Evolutionary conservation across 2,888 invertebrate genomes (phyloP), one percentile per base, ranked within the genome.

Genomic region (Drosophila aldrichi): DNA sequence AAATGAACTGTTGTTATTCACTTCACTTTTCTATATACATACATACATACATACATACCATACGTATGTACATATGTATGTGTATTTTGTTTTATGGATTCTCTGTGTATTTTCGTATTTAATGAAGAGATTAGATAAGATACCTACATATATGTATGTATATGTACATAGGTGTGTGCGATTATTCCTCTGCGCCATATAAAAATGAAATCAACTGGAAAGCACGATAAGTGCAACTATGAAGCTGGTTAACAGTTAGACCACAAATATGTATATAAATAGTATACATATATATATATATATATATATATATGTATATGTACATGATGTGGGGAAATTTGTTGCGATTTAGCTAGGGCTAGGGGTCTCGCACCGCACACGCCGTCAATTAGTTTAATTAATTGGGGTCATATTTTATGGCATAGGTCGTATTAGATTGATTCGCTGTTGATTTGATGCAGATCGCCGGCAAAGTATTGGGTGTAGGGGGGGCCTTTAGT

Each of bases 81-180:
- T 32, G 59, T 60, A 61, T 76, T 68, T 77, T 58, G 66, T 80
- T 81, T 86, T 86, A 88, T 82, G 80, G 76, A n/a, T 16, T 36
- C 16, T 20, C n/a, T 6, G 12, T 66, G 81, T 77, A 74, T 83
- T 82, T 83, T 83, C 54, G 63, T 79, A 83, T 84, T 88, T 80
- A 86, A 73, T 88, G 79, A 86, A 75, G 73, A 75, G 86, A 86
- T 86, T 81, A 86, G 86, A 86, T 86, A 88, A 86, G 87, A 68
- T 74, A 25, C 7, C 5, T 6, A 68, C 7, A 25, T 6, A 68
- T 36, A 41, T 18, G 3, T 56, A 9, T 14, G n/a, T 62, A 9
- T 34, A 25, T 59, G 9, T 51, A 18, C 41, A 38, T 60, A 46
- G 38, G 56, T 52, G 52, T 69, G 49, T 46, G 62, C 62, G 70